A percentile compares a stretch with the other conserved stretches of the same genome.
Evolutionary conservation across 2,888 invertebrate species (phyloP).

Genomic region (Hyles lineata): DNA sequence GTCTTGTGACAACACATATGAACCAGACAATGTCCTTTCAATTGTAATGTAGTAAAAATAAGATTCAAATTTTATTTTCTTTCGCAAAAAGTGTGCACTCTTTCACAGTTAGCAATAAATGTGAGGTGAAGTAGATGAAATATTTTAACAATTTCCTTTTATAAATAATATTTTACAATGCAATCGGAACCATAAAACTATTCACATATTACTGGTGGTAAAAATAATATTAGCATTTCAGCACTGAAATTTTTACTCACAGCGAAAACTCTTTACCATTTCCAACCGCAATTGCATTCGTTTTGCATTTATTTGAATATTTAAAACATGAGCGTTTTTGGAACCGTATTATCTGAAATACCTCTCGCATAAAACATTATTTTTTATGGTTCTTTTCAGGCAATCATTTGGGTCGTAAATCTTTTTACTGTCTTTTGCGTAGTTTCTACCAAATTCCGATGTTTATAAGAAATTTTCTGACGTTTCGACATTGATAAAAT

Average conservation of each 20-base stretch:
- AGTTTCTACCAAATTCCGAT: too few relatives aligned
- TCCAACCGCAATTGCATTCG: slow-evolving; percentile 15
- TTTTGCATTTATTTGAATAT: slow-evolving; percentile 18
- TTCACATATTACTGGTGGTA: slow-evolving; percentile 8
- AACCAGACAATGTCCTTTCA: not conserved
- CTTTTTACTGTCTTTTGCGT: not conserved
- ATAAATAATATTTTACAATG: not conserved
- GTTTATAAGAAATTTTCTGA: too few relatives aligned
- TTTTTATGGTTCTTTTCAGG: not conserved
- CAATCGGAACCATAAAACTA: not conserved
- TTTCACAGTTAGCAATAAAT: too few relatives aligned
- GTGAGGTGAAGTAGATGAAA: not conserved
- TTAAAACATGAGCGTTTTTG: slow-evolving; percentile 2
- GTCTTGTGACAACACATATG: too few relatives aligned
- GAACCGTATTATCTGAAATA: slow-evolving; percentile 1
- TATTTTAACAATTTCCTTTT: not conserved
- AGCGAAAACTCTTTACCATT: slow-evolving; percentile 12
- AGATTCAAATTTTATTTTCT: too few relatives aligned
- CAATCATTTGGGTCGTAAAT: not conserved
- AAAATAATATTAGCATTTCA: slow-evolving; percentile 20
- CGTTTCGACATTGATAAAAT: too few relatives aligned
- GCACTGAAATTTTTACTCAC: slow-evolving; percentile 17
- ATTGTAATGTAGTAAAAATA: too few relatives aligned
- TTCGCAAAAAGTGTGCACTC: too few relatives aligned
- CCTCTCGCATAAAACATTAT: not conserved